A percentile compares a stretch with the other conserved stretches of the same genome.
Conservation (phyloP, 2,888 invertebrate species). For the Lepas anatifera region DNA sequence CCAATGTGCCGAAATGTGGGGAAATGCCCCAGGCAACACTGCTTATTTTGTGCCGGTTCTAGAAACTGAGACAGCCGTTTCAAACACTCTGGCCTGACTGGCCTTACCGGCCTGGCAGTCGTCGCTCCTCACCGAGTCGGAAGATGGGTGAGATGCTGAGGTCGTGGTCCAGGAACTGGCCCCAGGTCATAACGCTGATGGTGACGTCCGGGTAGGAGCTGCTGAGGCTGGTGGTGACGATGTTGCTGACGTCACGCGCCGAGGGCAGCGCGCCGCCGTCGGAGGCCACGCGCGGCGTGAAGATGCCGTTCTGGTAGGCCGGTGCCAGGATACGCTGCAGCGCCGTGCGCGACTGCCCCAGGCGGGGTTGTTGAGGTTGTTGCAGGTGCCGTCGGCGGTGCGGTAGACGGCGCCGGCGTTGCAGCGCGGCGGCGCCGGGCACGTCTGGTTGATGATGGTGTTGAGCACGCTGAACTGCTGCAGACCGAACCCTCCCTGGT, state of each 20-base stretch:
- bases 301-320: slow-evolving; percentile 25
- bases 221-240: slow-evolving; percentile 16
- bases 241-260: slow-evolving; percentile 25
- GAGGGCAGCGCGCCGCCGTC: slow-evolving; percentile 27
- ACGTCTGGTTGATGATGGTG: slow-evolving; percentile 26
- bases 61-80: too few relatives aligned
- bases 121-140: slow-evolving; percentile 23
- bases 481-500: slow-evolving; percentile 25
- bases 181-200: slow-evolving; percentile 23
- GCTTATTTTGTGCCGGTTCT: too few relatives aligned
- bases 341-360: slow-evolving; percentile 23
- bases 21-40: too few relatives aligned
- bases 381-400: slow-evolving; percentile 22
- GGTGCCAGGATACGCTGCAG: slow-evolving; percentile 24
- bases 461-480: slow-evolving; percentile 25
- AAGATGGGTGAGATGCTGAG: slow-evolving; percentile 23
- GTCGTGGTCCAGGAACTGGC: slow-evolving; percentile 25
- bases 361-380: slow-evolving; percentile 20
- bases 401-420: slow-evolving; percentile 18
- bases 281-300: slow-evolving; percentile 23
- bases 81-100: too few relatives aligned
- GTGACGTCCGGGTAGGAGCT: slow-evolving; percentile 19
- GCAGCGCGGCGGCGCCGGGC: slow-evolving; percentile 26
- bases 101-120: background rate
- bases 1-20: too few relatives aligned